A percentile compares a stretch with the other conserved stretches of the same genome.
Conservation (phyloP, 1,140 invertebrate species). For the Aphidius ervi region DNA sequence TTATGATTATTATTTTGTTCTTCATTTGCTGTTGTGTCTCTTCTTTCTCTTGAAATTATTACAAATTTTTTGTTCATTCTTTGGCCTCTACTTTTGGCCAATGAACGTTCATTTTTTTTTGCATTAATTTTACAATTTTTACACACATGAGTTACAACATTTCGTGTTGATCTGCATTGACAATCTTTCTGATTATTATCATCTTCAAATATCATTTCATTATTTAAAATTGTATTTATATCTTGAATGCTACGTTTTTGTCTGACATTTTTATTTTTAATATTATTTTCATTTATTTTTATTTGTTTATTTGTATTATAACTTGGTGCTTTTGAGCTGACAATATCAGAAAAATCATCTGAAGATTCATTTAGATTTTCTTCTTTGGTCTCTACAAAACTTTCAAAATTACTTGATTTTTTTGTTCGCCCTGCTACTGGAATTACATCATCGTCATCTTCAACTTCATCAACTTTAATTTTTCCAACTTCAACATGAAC, state of each 20-base stretch:
- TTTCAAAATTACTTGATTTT: not conserved
- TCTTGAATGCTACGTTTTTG: conserved; percentile 21
- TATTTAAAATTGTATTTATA: conserved; percentile 26
- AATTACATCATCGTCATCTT: conserved; percentile 10
- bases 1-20: no score
- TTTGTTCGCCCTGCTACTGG: not conserved
- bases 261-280: not conserved
- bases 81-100: no score
- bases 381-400: no score
- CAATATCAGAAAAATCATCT: no score
- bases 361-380: no score
- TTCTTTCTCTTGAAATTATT: no score
- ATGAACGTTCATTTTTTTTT: no score
- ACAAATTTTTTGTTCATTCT: no score
- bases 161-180: conserved; percentile 32
- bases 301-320: no score
- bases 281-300: no score
- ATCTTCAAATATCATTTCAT: conserved; percentile 40
- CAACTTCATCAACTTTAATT: conserved; percentile 10
- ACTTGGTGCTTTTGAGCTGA: no score
- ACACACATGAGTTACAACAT: not conserved
- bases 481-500: conserved; percentile 23
- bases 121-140: not conserved
- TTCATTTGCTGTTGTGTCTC: no score
- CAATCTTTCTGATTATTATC: conserved; percentile 36